These are phyloP conservation scores for Athalia rosae DNA, from an alignment of 2,888 invertebrate genomes.

Conservation along the genomic window DNA sequence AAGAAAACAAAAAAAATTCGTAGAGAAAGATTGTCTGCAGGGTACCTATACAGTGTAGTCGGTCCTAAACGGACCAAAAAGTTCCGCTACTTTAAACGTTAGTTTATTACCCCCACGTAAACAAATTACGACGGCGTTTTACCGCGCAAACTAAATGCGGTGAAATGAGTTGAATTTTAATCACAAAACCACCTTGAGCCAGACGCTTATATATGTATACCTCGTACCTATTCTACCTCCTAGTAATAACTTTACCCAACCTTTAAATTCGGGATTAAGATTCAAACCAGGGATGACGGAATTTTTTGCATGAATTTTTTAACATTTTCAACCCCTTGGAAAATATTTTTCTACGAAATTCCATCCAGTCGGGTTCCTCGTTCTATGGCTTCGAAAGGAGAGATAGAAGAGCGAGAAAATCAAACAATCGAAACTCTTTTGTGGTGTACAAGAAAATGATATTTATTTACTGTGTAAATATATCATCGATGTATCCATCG, in stretches of 20 bases:
- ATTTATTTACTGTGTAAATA: no score
- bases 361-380: no score
- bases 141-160: constrained; percentile 19
- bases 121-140: constrained; percentile 1
- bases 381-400: no score
- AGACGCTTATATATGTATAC: background rate
- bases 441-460: no score
- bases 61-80: background rate
- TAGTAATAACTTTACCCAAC: no score
- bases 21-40: background rate
- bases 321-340: no score
- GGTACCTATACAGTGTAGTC: background rate
- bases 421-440: no score
- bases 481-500: no score
- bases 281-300: background rate
- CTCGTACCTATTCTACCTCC: no score
- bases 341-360: no score
- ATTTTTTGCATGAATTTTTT: no score
- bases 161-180: constrained; percentile 34
- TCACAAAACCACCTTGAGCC: background rate
- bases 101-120: constrained; percentile 18
- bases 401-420: no score
- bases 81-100: constrained; percentile 4
- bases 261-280: constrained; percentile 1
- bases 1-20: background rate